These are phyloP conservation scores for Luidia sarsii DNA, from an alignment of 53 echinoderm and acorn worm genomes.

Conservation along the genomic window DNA sequence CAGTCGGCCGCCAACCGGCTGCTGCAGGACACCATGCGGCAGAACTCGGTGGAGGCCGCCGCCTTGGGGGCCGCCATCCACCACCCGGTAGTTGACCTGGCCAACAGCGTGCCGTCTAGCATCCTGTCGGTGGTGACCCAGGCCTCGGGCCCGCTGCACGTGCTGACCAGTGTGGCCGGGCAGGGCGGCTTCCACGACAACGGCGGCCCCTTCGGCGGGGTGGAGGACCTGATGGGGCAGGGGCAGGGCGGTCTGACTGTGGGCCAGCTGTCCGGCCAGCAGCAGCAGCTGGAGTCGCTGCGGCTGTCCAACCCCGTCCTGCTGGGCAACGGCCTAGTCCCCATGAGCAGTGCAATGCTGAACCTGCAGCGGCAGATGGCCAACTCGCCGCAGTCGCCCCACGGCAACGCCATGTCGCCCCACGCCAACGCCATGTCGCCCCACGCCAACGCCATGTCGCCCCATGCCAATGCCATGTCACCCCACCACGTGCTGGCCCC, in stretches of 20 bases:
- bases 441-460: no score
- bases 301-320: constrained; percentile 29
- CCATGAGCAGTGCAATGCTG: constrained; percentile 82
- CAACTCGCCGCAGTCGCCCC: constrained; percentile 59
- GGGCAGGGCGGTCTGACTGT: constrained; percentile 10
- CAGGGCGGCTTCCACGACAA: constrained; percentile 49
- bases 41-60: constrained; percentile 75
- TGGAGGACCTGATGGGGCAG: constrained; percentile 34
- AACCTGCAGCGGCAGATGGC: constrained; percentile 60
- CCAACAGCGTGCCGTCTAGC: constrained; percentile 87
- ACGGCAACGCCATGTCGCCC: constrained; percentile 56
- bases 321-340: constrained; percentile 66
- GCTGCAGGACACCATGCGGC: constrained; percentile 86
- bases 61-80: constrained; percentile 59
- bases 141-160: constrained; percentile 57
- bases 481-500: constrained; percentile 79
- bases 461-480: constrained; percentile 53
- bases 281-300: constrained; percentile 30
- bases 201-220: constrained; percentile 38
- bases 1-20: constrained; percentile 92
- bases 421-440: no score
- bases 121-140: constrained; percentile 46
- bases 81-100: constrained; percentile 68
- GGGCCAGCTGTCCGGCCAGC: constrained; percentile 35
- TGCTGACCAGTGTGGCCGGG: constrained; percentile 61